phyloP scores from a whole-genome alignment of 2,113 vertebrate genomes.

The Taurulus bubalis region DNA sequence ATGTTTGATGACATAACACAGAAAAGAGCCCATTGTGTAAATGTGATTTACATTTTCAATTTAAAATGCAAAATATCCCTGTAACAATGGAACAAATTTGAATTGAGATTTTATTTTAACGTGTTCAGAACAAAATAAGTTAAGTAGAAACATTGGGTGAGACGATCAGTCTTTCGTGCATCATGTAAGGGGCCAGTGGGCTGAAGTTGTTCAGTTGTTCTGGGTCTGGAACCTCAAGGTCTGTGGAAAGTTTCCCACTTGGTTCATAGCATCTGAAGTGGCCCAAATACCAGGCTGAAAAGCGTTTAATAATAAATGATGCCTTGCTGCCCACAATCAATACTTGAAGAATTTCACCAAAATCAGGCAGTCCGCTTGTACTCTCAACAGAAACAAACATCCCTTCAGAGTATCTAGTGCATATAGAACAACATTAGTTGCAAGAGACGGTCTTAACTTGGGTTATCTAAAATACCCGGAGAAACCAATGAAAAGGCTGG shows the following conservation, averaged over 20 bases:
- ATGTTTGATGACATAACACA: too few relatives aligned
- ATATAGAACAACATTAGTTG: background rate
- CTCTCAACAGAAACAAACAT: constrained; percentile 20
- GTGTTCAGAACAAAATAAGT: too few relatives aligned
- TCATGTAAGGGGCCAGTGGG: background rate
- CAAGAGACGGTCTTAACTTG: constrained; percentile 13
- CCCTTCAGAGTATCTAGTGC: constrained; percentile 1
- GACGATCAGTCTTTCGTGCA: constrained; percentile 1
- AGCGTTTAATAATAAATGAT: background rate
- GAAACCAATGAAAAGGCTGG: constrained; percentile 5
- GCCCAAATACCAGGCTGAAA: constrained; percentile 3
- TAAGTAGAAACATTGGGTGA: background rate
- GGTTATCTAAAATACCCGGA: background rate
- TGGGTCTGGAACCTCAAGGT: constrained; percentile 1
- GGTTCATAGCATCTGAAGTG: constrained; percentile 7
- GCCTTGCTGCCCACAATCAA: background rate
- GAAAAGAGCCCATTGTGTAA: too few relatives aligned
- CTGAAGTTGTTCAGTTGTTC: background rate
- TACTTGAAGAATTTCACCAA: constrained; percentile 8
- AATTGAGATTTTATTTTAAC: background rate
- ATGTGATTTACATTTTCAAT: too few relatives aligned
- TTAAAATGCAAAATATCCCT: too few relatives aligned
- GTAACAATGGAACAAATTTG: background rate
- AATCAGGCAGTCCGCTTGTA: constrained; percentile 5
- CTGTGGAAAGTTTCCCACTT: background rate